A percentile compares a stretch with the other conserved stretches of the same genome.
Evolutionary conservation across 92 coral and sea anemone genomes (phyloP).

Genomic region (Epizoanthus rinbou): DNA sequence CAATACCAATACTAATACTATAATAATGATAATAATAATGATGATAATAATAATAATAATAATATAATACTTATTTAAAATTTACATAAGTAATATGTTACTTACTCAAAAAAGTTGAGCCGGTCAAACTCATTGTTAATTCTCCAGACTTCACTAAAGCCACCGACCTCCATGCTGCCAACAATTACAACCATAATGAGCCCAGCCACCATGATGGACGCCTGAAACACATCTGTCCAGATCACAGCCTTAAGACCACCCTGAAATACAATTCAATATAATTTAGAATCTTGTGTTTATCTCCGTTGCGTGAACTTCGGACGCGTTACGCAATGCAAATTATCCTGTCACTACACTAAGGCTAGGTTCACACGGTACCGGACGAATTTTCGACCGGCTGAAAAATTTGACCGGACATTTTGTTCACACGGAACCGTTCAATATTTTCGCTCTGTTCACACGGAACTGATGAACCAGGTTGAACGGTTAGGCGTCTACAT

Average conservation of each 20-base stretch:
- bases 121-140: conserved; percentile 77
- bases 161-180: conserved; percentile 89
- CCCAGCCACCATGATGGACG: conserved; percentile 84
- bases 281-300: too few relatives aligned
- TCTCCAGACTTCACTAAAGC: conserved; percentile 76
- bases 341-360: too few relatives aligned
- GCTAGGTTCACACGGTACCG: too few relatives aligned
- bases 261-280: conserved; percentile 21
- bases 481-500: too few relatives aligned
- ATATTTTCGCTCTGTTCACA: too few relatives aligned
- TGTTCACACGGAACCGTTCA: too few relatives aligned
- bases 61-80: background rate
- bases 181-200: conserved; percentile 82
- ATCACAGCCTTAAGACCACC: conserved; percentile 95
- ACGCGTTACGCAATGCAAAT: too few relatives aligned
- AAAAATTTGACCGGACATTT: too few relatives aligned
- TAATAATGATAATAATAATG: background rate
- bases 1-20: too few relatives aligned
- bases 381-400: too few relatives aligned
- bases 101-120: conserved; percentile 57
- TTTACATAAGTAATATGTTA: background rate
- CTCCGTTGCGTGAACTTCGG: too few relatives aligned
- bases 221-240: conserved; percentile 96
- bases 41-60: background rate
- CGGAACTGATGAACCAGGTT: too few relatives aligned